Percentiles rank a stretch among this genome's conserved stretches.
Conservation (phyloP, 2,888 invertebrate genomes). For the Steromphala cineraria region DNA sequence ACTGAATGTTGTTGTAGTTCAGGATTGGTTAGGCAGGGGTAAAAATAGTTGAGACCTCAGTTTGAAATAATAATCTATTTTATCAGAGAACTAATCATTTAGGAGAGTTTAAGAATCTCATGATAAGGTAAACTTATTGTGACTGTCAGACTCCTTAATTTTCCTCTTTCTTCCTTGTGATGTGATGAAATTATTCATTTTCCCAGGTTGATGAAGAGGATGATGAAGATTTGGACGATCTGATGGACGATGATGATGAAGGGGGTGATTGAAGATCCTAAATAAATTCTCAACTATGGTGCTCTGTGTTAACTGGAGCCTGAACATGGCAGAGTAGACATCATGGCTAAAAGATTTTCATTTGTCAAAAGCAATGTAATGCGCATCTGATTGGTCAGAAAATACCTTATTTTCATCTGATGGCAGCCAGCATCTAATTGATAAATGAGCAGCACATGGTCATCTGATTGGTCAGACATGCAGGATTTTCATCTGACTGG, state of each 20-base stretch:
- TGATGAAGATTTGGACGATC: constrained; percentile 52
- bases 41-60: too few species aligned
- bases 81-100: too few species aligned
- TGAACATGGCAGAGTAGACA: neutral
- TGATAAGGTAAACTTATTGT: too few species aligned
- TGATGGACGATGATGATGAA: constrained; percentile 60
- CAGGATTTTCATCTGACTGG: too few species aligned
- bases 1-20: too few species aligned
- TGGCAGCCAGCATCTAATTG: neutral
- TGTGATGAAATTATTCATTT: neutral
- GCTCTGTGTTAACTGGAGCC: neutral
- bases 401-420: neutral
- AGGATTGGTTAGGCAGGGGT: too few species aligned
- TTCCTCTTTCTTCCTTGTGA: neutral
- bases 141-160: neutral
- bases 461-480: too few species aligned
- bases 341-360: neutral
- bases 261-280: constrained; percentile 32
- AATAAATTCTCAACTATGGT: neutral
- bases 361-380: neutral
- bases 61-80: too few species aligned
- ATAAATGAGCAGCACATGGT: too few species aligned
- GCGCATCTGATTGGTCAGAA: neutral
- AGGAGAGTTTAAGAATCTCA: too few species aligned
- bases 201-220: constrained; percentile 52